These are phyloP conservation scores for Drosophila paracracens DNA, from an alignment of 2,888 invertebrate species.

Conservation along the genomic window DNA sequence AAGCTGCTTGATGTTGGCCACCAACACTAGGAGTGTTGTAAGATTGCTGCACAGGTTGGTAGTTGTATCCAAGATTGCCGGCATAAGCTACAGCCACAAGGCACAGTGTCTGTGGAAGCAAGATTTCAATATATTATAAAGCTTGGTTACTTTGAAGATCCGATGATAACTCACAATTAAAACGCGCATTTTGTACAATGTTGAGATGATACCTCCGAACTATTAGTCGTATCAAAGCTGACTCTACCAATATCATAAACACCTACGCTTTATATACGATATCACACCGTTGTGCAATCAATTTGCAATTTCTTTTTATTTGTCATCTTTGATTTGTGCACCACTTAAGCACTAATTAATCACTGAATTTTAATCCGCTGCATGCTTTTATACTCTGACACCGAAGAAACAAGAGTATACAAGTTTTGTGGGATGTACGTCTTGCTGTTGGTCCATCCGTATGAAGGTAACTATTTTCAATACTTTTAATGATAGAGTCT, in stretches of 20 bases:
- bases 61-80: constrained; percentile 71
- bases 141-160: not conserved
- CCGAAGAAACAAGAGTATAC: not conserved
- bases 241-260: constrained; percentile 56
- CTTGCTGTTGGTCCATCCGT: not conserved
- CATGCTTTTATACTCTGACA: constrained; percentile 11
- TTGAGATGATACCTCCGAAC: constrained; percentile 52
- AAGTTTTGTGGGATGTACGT: not conserved
- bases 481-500: not conserved
- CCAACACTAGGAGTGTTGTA: constrained; percentile 45
- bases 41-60: constrained; percentile 66
- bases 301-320: constrained; percentile 39
- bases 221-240: constrained; percentile 42
- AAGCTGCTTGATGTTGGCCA: constrained; percentile 40
- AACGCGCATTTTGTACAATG: constrained; percentile 65
- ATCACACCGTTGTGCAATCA: constrained; percentile 19
- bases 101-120: constrained; percentile 52
- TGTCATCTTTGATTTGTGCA: constrained; percentile 46
- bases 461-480: not conserved
- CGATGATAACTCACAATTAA: constrained; percentile 64
- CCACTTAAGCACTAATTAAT: constrained; percentile 44
- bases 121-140: not conserved
- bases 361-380: constrained; percentile 32
- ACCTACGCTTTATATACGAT: constrained; percentile 68
- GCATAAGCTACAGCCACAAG: constrained; percentile 67